phyloP scores from a whole-genome alignment of 2,888 invertebrate genomes.

The Gisinianus flammeolus region DNA sequence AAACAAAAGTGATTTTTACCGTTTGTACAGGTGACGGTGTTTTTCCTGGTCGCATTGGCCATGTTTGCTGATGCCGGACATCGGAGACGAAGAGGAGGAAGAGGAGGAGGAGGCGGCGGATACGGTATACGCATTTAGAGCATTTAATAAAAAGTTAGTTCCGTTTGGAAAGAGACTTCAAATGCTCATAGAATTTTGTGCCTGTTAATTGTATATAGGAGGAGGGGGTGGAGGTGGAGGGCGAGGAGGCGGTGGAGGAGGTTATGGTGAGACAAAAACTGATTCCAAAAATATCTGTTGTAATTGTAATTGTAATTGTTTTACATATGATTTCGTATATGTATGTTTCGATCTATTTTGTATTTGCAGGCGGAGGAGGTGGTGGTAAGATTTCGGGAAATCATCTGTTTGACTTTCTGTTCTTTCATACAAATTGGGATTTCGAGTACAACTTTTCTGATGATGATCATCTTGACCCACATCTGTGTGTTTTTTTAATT shows the following conservation, averaged over 20 bases:
- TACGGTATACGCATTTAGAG: neutral
- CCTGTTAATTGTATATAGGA: neutral
- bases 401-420: neutral
- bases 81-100: conserved; percentile 21
- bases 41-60: conserved; percentile 20
- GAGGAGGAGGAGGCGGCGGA: conserved; percentile 26
- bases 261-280: neutral
- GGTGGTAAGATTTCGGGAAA: neutral
- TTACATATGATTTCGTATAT: neutral
- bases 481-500: neutral
- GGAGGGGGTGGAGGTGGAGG: conserved; percentile 2
- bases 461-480: neutral
- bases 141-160: neutral
- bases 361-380: conserved; percentile 24
- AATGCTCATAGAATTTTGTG: no score
- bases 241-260: conserved; percentile 6
- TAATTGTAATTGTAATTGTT: neutral
- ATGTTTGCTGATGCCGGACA: conserved; percentile 31
- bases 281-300: neutral
- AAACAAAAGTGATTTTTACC: no score
- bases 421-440: neutral
- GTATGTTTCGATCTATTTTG: neutral
- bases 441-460: neutral
- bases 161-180: no score
- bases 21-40: conserved; percentile 25